Base-by-base conservation (phyloP, 2,888 invertebrate species). In the Hypolimnas misippus region DNA sequence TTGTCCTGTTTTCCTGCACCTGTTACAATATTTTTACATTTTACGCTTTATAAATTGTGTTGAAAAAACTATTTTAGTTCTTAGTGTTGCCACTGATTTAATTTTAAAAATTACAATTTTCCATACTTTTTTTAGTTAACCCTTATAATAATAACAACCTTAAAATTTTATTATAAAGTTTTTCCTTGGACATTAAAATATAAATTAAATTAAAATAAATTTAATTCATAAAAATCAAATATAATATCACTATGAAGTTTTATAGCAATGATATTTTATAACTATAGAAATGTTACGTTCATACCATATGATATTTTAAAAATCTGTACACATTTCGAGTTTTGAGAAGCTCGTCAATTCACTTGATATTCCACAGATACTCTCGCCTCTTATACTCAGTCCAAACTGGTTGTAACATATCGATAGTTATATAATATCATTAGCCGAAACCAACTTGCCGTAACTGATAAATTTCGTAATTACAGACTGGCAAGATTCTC, bases 401-500 rank as follows among this genome's bases (percentile, higher is more conserved):
- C n/a, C n/a, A n/a, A n/a, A n/a, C n/a, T n/a, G n/a, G n/a, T n/a
- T n/a, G n/a, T n/a, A n/a, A n/a, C n/a, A n/a, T n/a, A n/a, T n/a
- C n/a, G n/a, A n/a, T n/a, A n/a, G n/a, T n/a, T n/a, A n/a, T n/a
- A n/a, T n/a, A n/a, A n/a, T n/a, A n/a, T n/a, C 38, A 40, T n/a
- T n/a, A 38, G 10, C 12, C 21, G 4, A 17, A 19, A 14, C 14
- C 6, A n/a, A 12, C 52, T 59, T 35, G 52, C 42, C 44, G 17
- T 59, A 52, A 59, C 33, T 44, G 29, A 55, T 14, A 31, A 14
- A 44, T 31, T 62, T 14, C 16, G 52, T 29, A 52, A 50, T 63
- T 88, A 70, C 89, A 92, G 92, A 92, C 83, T 92, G 91, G 92
- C 87, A 89, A 83, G 89, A 90, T 63, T 84, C 89, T 71, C 90